Evolutionary conservation across 2,888 invertebrate species (phyloP).

Genomic region (Synanthedon myopaeformis): DNA sequence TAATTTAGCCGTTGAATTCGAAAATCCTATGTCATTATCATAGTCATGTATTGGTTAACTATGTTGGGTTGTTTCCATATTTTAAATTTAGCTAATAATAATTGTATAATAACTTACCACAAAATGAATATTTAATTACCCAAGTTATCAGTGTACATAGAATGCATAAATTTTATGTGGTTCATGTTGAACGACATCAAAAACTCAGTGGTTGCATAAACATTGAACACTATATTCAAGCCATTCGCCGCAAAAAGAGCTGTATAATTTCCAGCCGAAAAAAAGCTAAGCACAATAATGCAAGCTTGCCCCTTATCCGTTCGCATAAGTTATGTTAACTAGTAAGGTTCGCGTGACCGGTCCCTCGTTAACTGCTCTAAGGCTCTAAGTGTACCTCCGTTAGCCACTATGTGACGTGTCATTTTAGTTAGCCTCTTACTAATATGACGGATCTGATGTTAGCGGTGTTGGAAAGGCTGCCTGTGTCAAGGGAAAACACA

Average conservation of each 20-base stretch:
- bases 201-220: not conserved
- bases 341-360: slow-evolving; percentile 38
- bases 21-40: too few relatives aligned
- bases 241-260: not conserved
- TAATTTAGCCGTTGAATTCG: too few relatives aligned
- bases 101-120: too few relatives aligned
- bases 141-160: too few relatives aligned
- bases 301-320: slow-evolving; percentile 48
- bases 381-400: slow-evolving; percentile 12
- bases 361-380: slow-evolving; percentile 21
- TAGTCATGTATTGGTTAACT: too few relatives aligned
- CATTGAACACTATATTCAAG: not conserved
- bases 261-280: slow-evolving; percentile 21
- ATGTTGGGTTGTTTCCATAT: too few relatives aligned
- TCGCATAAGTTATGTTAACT: slow-evolving; percentile 44
- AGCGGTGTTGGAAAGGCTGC: not conserved
- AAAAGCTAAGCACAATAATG: slow-evolving; percentile 37
- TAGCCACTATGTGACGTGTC: slow-evolving; percentile 19
- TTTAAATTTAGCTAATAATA: too few relatives aligned
- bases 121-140: too few relatives aligned
- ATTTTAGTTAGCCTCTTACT: slow-evolving; percentile 24
- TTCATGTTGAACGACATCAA: not conserved
- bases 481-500: too few relatives aligned
- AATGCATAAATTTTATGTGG: too few relatives aligned
- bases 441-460: slow-evolving; percentile 16